Evolutionary conservation across 1,140 invertebrate species (phyloP).

Genomic region (Cataglyphis hispanica): DNA sequence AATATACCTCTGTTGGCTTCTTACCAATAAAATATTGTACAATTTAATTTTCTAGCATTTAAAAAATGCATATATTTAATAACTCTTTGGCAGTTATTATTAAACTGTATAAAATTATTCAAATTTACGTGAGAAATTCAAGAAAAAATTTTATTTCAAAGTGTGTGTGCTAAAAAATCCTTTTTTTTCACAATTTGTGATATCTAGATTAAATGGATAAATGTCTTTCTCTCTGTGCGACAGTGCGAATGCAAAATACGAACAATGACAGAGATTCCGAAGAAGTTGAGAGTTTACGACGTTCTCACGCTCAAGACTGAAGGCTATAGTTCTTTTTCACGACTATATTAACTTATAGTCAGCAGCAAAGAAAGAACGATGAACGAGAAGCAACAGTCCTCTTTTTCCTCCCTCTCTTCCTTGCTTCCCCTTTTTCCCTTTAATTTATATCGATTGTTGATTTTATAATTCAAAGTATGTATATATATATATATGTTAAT

Average conservation of each 20-base stretch:
- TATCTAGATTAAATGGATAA: neutral
- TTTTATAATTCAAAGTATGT: neutral
- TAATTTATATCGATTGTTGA: neutral
- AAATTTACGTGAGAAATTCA: neutral
- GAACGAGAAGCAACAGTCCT: no score
- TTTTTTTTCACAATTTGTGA: neutral
- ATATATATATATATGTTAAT: neutral
- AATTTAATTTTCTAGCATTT: neutral
- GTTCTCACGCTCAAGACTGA: neutral
- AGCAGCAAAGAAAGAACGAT: neutral
- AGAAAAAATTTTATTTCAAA: neutral
- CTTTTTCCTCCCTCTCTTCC: no score
- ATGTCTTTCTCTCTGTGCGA: neutral
- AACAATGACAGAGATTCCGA: neutral
- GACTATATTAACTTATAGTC: neutral
- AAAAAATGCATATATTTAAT: neutral
- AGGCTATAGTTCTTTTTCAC: neutral
- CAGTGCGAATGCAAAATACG: neutral
- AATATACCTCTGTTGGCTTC: neutral
- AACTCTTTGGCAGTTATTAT: neutral
- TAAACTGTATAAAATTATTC: neutral
- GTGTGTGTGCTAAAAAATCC: neutral
- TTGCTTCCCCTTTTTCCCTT: neutral
- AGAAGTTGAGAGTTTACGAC: neutral
- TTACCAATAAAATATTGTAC: neutral